phyloP scores from a whole-genome alignment of 2,797 vertebrate species.

The Pseudochirops cupreus region DNA sequence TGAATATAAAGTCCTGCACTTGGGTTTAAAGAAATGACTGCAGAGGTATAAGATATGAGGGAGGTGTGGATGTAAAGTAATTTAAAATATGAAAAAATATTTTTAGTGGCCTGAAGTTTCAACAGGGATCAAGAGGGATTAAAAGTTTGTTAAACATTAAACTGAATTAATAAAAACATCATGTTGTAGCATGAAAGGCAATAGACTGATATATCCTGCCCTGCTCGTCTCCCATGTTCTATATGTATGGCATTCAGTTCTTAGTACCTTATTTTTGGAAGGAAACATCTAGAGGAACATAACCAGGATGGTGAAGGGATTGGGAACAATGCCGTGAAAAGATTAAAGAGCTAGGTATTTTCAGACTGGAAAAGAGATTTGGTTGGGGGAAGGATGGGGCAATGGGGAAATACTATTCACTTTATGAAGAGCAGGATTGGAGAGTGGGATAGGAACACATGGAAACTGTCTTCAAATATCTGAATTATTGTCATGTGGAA shows the following conservation, averaged over 20 bases:
- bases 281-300: neutral
- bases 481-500: neutral
- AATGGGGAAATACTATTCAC: neutral
- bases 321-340: neutral
- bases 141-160: neutral
- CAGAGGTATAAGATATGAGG: neutral
- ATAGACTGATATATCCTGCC: neutral
- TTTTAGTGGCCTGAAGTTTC: neutral
- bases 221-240: neutral
- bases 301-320: neutral
- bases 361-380: neutral
- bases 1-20: neutral
- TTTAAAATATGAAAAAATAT: neutral
- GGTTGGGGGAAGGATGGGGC: neutral
- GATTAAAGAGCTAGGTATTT: neutral
- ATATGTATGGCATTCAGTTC: neutral
- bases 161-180: neutral
- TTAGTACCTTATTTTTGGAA: neutral
- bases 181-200: neutral
- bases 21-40: neutral
- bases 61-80: neutral
- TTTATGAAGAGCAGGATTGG: neutral
- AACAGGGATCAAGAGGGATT: neutral
- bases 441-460: neutral
- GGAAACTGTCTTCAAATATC: neutral